Base-by-base conservation (phyloP, 2,797 vertebrate species). In the Mormyrus proboscirostris region DNA sequence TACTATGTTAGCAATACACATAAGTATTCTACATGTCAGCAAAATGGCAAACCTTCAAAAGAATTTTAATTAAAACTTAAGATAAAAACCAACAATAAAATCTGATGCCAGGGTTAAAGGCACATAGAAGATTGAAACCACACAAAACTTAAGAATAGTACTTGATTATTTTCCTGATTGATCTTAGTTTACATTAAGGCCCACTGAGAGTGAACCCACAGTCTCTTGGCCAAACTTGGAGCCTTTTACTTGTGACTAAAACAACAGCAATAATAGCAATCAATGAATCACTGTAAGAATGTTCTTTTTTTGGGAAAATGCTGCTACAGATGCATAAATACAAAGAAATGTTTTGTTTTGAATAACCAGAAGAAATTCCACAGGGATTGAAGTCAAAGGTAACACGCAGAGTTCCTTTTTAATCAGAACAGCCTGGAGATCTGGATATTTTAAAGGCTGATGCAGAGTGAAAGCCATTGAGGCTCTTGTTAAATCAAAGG, bases 391-490 rank as follows among this genome's bases (percentile, higher is more conserved):
- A 93, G 93, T 93, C 92, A 93, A 91, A 91, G 91, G 90, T 92
- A 90, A 93, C 90, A 92, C 51, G 90, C 49, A 87, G 88, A 90
- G 91, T 91, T 91, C 87, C 88, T 51, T 86, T 93, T 92, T 95
- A 94, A 95, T 94, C 92, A 93, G 92, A 92, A 84, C 88, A 91
- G 91, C 88, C 92, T 92, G 91, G 91, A 92, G 93, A 93, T 93
- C 92, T 91, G 93, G 92, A 90, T 94, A 95, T 95, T 95, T 96
- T 96, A 96, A 92, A 93, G 93, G 93, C 94, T 96, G 94, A 96
- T 96, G 94, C 94, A 95, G 94, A 94, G 95, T 96, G 95, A 96
- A 96, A 96, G 95, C 95, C 93, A 95, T 93, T 92, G 90, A 92
- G 88, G 90, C 82, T 91, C 92, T 94, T 92, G 94, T 95, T 95